phyloP scores from a whole-genome alignment of 1,140 invertebrate genomes.

The Heliconius melpomene region DNA sequence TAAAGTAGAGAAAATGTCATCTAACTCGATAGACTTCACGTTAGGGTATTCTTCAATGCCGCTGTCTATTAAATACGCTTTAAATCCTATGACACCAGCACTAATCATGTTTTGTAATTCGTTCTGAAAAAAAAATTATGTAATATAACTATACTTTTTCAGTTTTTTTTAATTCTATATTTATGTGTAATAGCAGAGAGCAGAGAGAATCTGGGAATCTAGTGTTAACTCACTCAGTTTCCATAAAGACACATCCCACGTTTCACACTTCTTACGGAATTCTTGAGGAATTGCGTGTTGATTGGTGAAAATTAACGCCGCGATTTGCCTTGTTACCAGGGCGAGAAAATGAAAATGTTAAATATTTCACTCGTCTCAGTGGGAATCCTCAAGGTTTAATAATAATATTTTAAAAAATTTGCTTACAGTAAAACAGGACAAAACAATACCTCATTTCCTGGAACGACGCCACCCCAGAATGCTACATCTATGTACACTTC shows the following conservation, averaged over 20 bases:
- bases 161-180: no score
- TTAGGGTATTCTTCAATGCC: conserved; percentile 84
- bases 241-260: no score
- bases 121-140: conserved; percentile 60
- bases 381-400: not conserved
- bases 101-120: conserved; percentile 83
- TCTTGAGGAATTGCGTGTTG: no score
- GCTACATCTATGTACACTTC: conserved; percentile 86
- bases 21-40: conserved; percentile 81
- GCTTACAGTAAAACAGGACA: not conserved
- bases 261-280: no score
- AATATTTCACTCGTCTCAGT: no score
- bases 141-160: no score
- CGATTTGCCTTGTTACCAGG: no score
- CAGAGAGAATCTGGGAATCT: no score
- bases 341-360: no score
- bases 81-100: conserved; percentile 87
- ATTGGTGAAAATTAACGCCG: no score
- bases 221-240: no score
- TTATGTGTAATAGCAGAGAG: no score
- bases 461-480: conserved; percentile 88
- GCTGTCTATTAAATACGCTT: conserved; percentile 86
- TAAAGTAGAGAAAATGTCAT: conserved; percentile 79
- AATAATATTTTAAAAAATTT: conserved; percentile 6
- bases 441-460: conserved; percentile 81